Evolutionary conservation across 2,888 invertebrate species (phyloP).

Genomic region (Caenorhabditis panamensis): DNA sequence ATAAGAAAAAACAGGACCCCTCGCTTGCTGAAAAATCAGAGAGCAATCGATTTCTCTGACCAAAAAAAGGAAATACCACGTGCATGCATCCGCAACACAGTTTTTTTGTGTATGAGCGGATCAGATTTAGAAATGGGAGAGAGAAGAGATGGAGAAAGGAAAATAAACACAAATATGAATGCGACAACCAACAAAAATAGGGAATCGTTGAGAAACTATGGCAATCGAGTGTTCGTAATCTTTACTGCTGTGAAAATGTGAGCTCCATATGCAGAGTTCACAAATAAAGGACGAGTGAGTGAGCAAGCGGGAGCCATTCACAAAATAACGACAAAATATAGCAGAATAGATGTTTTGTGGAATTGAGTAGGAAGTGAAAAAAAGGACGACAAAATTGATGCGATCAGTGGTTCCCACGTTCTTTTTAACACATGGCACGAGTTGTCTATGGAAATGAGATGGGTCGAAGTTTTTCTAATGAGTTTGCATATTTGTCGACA

Average conservation of each 20-base stretch:
- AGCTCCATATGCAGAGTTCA: constrained; percentile 16
- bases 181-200: constrained; percentile 7
- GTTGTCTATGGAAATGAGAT: constrained; percentile 1
- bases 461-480: background rate
- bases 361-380: background rate
- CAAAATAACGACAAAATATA: constrained; percentile 17
- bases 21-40: background rate
- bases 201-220: constrained; percentile 1
- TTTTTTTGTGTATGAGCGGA: constrained; percentile 11
- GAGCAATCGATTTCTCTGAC: constrained; percentile 8
- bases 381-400: background rate
- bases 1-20: constrained; percentile 2
- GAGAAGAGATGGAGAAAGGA: background rate
- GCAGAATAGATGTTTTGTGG: constrained; percentile 14
- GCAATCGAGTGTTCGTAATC: constrained; percentile 5
- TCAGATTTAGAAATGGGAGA: constrained; percentile 16
- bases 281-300: constrained; percentile 33
- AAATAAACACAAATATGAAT: constrained; percentile 15
- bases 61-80: background rate
- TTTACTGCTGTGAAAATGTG: constrained; percentile 46
- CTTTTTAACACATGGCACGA: background rate
- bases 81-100: background rate
- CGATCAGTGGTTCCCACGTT: constrained; percentile 11
- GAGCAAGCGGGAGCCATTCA: constrained; percentile 1
- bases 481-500: background rate